These are phyloP conservation scores for Drosophila trapezifrons DNA, from an alignment of 1,140 invertebrate species.

Conservation along the genomic window DNA sequence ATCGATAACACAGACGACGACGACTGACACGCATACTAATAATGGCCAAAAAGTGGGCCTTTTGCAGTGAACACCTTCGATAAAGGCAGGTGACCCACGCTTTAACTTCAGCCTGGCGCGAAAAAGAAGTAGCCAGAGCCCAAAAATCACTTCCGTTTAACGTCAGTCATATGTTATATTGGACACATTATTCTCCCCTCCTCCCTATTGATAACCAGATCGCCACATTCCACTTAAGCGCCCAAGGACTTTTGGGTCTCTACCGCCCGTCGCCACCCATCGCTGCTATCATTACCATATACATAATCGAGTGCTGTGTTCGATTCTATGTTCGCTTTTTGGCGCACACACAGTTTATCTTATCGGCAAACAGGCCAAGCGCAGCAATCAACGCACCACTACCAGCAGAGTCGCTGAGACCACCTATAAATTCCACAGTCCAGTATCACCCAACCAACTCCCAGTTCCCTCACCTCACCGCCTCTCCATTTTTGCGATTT, in stretches of 20 bases:
- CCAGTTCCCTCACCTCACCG: no score
- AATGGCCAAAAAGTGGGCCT: slow-evolving; percentile 14
- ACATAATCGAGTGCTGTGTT: slow-evolving; percentile 71
- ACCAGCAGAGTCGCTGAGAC: slow-evolving; percentile 23
- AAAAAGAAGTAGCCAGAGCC: slow-evolving; percentile 4
- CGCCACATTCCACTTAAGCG: slow-evolving; percentile 30
- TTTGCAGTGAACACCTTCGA: slow-evolving; percentile 57
- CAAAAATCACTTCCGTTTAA: slow-evolving; percentile 63
- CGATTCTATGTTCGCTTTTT: slow-evolving; percentile 64
- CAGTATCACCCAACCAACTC: slow-evolving; percentile 22
- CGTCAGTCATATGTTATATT: slow-evolving; percentile 47
- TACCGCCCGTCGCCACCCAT: slow-evolving; percentile 7
- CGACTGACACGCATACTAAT: slow-evolving; percentile 41
- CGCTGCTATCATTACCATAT: slow-evolving; percentile 65
- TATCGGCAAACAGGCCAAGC: slow-evolving; percentile 63
- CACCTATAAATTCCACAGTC: slow-evolving; percentile 51
- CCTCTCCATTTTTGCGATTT: slow-evolving; percentile 11
- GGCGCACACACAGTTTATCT: slow-evolving; percentile 65
- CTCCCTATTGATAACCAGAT: not conserved
- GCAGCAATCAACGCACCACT: slow-evolving; percentile 50
- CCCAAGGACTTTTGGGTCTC: slow-evolving; percentile 28
- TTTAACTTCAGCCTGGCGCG: slow-evolving; percentile 4
- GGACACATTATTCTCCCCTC: slow-evolving; percentile 3
- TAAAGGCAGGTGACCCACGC: slow-evolving; percentile 43
- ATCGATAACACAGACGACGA: slow-evolving; percentile 63